Base-by-base conservation (phyloP, 2,888 invertebrate genomes). In the Ornithoptera alexandrae region DNA sequence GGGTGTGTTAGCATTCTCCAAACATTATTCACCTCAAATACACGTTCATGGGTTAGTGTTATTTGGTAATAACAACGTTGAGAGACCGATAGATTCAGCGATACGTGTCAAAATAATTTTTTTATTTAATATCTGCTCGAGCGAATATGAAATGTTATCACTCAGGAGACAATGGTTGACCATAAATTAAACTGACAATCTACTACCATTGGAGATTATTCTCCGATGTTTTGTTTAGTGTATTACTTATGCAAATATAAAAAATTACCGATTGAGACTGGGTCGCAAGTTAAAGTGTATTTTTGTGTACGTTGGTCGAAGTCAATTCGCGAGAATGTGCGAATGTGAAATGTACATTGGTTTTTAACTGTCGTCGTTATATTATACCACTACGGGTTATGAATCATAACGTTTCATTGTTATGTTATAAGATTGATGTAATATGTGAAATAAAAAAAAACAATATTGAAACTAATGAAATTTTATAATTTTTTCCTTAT, bases 161-260 rank as follows among this genome's bases (percentile, higher is more conserved):
- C 78, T 79, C 79, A 82, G 76, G 85, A 89, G 84, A 91, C 91
- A 92, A 92, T 90, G 89, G 88, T 76, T 78, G 86, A 88, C 88
- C 87, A 90, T 92, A 89, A 90, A 91, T 92, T 85, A 89, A 83
- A 83, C 85, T 90, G 90, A 89, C 90, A 90, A 86, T 88, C 85
- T 86, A 88, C 86, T 88, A 88, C 88, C 87, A 20, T 90, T 83
- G 86, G 85, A 87, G 87, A 92, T 92, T 91, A 92, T 92, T 92
- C 89, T 91, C 82, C 78, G 81, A 85, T 86, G 89, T 89, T 85
- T 87, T 89, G 78, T 84, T 85, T 89, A 78, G 86, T 88, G 86
- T 85, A 84, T 85, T 78, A 79, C 82, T 81, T 85, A 80, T 79
- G 84, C 86, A 85, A 88, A 86, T 84, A 84, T 81, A 85, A 87